These are phyloP conservation scores for Thereva nobilitata DNA, from an alignment of 2,888 invertebrate genomes.

Conservation along the genomic window DNA sequence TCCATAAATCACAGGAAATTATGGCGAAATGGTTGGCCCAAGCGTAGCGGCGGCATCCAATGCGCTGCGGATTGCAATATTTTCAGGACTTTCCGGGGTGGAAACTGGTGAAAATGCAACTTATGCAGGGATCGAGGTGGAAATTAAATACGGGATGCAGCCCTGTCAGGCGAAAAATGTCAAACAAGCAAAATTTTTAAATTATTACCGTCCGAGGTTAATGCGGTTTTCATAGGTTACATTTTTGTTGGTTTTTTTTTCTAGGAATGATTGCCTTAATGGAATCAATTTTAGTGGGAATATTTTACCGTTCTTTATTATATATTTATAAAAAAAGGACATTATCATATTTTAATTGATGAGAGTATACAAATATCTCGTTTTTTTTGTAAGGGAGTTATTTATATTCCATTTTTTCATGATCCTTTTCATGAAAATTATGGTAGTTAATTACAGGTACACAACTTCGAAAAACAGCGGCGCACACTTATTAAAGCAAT, in stretches of 20 bases:
- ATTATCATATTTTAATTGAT: too few relatives aligned
- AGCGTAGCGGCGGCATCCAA: constrained; percentile 5
- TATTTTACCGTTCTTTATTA: too few relatives aligned
- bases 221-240: constrained; percentile 19
- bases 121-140: constrained; percentile 11
- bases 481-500: too few relatives aligned
- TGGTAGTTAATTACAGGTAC: too few relatives aligned
- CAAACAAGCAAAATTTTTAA: constrained; percentile 29
- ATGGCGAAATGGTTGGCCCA: constrained; percentile 1
- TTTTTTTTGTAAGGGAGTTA: too few relatives aligned
- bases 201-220: constrained; percentile 28
- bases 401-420: too few relatives aligned
- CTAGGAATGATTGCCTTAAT: not conserved
- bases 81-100: not conserved
- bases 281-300: too few relatives aligned
- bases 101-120: not conserved
- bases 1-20: constrained; percentile 25
- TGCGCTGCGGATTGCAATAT: constrained; percentile 2
- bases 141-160: constrained; percentile 25
- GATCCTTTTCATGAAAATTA: too few relatives aligned
- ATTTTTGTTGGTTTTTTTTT: not conserved
- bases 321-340: too few relatives aligned
- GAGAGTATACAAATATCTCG: too few relatives aligned
- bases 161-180: constrained; percentile 22
- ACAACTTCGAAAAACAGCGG: too few relatives aligned